A percentile compares a stretch with the other conserved stretches of the same genome.
phyloP scores from a whole-genome alignment of 2,113 vertebrate species.

The Holacanthus passer region DNA sequence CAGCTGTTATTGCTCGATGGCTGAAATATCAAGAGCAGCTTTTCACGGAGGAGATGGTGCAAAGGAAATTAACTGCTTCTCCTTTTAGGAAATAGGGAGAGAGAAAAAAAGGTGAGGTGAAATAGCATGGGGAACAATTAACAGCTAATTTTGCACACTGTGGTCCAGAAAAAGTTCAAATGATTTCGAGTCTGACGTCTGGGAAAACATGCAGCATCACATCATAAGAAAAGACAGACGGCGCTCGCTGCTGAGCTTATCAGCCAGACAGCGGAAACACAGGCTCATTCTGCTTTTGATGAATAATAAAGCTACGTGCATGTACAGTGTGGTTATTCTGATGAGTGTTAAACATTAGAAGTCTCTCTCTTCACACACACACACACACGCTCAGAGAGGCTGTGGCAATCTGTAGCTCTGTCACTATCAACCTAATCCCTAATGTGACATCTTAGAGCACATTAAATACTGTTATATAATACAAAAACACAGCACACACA shows the following conservation, averaged over 20 bases:
- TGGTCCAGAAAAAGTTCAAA: not conserved
- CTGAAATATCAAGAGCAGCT: not conserved
- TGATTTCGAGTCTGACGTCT: not conserved
- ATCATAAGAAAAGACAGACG: not conserved
- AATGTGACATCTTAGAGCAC: conserved; percentile 58
- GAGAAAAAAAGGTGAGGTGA: not conserved
- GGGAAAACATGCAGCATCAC: not conserved
- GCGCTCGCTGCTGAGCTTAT: not conserved
- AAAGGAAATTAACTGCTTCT: not conserved
- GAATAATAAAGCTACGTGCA: conserved; percentile 11
- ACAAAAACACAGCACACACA: conserved; percentile 38
- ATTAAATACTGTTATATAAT: conserved; percentile 65
- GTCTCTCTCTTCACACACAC: not conserved
- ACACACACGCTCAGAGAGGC: conserved; percentile 5
- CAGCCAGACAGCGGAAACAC: conserved; percentile 13
- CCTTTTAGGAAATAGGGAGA: not conserved
- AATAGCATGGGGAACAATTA: not conserved
- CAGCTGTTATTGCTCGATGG: not conserved
- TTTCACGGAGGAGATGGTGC: not conserved
- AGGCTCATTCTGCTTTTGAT: conserved; percentile 13
- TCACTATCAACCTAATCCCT: conserved; percentile 60
- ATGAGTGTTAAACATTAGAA: not conserved
- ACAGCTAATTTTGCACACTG: not conserved
- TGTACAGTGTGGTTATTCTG: conserved; percentile 24
- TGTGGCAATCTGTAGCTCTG: conserved; percentile 44